Base-by-base conservation (phyloP, 92 coral and sea anemone genomes). In the Zoanthus solanderi region DNA sequence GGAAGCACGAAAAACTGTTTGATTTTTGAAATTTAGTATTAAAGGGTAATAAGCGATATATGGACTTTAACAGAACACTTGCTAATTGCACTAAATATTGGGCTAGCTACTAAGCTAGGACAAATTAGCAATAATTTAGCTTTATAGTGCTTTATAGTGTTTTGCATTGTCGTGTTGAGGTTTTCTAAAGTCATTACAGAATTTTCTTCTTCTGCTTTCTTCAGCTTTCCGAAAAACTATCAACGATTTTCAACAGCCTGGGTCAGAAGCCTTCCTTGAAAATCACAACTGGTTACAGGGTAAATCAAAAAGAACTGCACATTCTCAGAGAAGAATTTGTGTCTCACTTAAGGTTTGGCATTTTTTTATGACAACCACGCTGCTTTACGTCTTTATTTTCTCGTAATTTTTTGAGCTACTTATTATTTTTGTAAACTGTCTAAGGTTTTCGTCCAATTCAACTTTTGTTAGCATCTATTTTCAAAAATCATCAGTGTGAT, bases 261-360 rank as follows among this genome's bases (percentile, higher is more conserved):
- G 83, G 83, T 30, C 71, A 78, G 71, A 78, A 78, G 15, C 83
- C 83, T 18, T n/a, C 56, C 34, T 37, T 79, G 52, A 32, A 61
- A 13, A 61, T 60, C 10, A 60, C 84, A 31, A 34, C 68, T 15
- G 84, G 84, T 29, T 45, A 79, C 84, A 79, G 84, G 37, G 5
- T 34, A 11, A 61, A 60, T 72, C 72, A 37, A 47, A 34, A 37
- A 60, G 54, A 79, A 17, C 53, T 79, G 23, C 72, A 9, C 60
- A 68, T 79, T 42, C 56, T 61, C 57, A 60, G 56, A 29, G 37
- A 79, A 13, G 71, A 42, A 37, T 79, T 79, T 61, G 47, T 34
- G 29, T 17, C 56, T 17, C 84, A 61, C 1, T 79, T 60, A 56
- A 79, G 84, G 84, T 79, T 79, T 60, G 84, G 15, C 45, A 17